A percentile compares a stretch with the other conserved stretches of the same genome.
These are phyloP conservation scores for Aplochiton taeniatus DNA, from an alignment of 2,797 vertebrate genomes.

Conservation along the genomic window DNA sequence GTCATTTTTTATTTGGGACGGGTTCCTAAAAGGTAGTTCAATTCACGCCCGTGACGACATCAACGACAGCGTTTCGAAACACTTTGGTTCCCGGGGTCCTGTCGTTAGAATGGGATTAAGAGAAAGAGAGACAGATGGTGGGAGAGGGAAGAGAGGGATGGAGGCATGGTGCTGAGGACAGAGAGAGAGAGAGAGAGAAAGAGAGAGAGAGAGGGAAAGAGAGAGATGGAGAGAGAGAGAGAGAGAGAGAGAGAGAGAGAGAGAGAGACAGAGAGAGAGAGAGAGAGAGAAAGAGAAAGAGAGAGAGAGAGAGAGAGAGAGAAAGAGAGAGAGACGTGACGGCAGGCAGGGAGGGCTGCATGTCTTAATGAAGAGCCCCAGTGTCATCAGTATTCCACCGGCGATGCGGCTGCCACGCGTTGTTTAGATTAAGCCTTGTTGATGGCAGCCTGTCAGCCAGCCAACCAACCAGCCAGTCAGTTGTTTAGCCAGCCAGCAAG, in stretches of 20 bases:
- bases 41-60: too few relatives aligned
- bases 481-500: too few relatives aligned
- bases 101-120: background rate
- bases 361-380: too few relatives aligned
- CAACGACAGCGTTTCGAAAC: too few relatives aligned
- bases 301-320: background rate
- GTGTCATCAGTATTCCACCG: constrained; percentile 16
- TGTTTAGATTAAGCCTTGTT: constrained; percentile 3
- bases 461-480: background rate
- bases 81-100: too few relatives aligned
- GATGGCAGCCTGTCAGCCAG: background rate
- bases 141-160: background rate
- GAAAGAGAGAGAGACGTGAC: background rate
- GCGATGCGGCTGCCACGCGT: background rate
- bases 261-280: background rate
- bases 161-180: background rate
- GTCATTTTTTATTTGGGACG: too few relatives aligned
- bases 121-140: background rate
- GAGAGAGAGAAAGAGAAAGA: background rate
- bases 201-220: background rate
- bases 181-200: background rate
- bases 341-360: background rate
- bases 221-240: background rate
- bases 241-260: background rate
- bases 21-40: too few relatives aligned